Conservation (phyloP, 2,797 vertebrate species). For the Gymnothorax reevesii region DNA sequence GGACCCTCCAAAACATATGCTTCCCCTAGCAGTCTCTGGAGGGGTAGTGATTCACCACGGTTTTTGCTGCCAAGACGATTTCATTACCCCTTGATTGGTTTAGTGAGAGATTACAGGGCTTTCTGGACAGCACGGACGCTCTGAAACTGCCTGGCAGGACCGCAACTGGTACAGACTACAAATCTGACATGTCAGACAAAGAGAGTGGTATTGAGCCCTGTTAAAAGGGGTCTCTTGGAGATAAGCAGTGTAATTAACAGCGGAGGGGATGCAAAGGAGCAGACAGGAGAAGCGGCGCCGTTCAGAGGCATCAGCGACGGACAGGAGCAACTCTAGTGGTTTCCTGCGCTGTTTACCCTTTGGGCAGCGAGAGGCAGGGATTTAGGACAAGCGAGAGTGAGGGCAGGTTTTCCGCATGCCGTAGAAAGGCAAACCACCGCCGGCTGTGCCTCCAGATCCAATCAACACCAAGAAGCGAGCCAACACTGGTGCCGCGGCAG, state of each 20-base stretch:
- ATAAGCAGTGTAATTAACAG: slow-evolving; percentile 57
- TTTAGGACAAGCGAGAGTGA: not conserved
- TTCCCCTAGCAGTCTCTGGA: slow-evolving; percentile 62
- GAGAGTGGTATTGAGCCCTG: slow-evolving; percentile 56
- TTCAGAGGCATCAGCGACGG: slow-evolving; percentile 25
- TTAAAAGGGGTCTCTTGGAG: slow-evolving; percentile 62
- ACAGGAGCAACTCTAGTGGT: slow-evolving; percentile 38
- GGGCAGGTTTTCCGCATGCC: slow-evolving; percentile 27
- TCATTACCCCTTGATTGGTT: slow-evolving; percentile 77
- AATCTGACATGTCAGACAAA: slow-evolving; percentile 55
- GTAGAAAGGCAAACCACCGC: not conserved
- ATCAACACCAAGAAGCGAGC: not conserved
- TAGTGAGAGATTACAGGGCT: slow-evolving; percentile 66
- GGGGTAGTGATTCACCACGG: slow-evolving; percentile 63
- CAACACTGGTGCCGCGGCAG: not conserved
- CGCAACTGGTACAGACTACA: slow-evolving; percentile 34
- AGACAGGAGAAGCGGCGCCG: slow-evolving; percentile 43
- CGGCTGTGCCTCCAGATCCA: not conserved
- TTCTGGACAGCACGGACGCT: slow-evolving; percentile 43
- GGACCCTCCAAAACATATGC: slow-evolving; percentile 1
- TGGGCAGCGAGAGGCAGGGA: slow-evolving; percentile 15
- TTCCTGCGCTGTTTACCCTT: slow-evolving; percentile 45
- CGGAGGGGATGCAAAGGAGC: slow-evolving; percentile 37
- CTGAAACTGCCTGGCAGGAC: not conserved
- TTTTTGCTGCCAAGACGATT: slow-evolving; percentile 74